Base-by-base conservation (phyloP, 2,113 vertebrate genomes). In the Psittacara wagleri region DNA sequence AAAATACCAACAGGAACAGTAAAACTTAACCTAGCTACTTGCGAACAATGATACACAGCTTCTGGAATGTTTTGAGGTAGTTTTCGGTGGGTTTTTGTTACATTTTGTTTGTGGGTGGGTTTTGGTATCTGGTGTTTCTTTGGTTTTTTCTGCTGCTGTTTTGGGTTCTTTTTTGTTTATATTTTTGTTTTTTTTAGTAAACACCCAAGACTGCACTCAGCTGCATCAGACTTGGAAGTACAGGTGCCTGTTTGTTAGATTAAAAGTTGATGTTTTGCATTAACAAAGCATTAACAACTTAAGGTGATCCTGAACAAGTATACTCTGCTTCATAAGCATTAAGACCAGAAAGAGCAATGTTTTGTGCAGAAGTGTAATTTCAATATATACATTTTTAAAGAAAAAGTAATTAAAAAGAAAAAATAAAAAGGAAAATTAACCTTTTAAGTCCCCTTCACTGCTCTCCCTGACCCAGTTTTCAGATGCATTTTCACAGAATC, bases 211-310 rank as follows among this genome's bases (percentile, higher is more conserved):
- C 29, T 33, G 41, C 49, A 64, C 11, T 59, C 70, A 61, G 23
- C 48, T 82, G 68, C 28, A 83, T n/a, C 62, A 35, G 61, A 78
- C 25, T 62, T 63, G 8, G 59, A 73, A 80, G 41, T 29, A 55
- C 0, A 0, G 13, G 12, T 25, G 23, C 14, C 55, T 17, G 1
- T 52, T 62, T 46, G 11, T 75, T 52, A 44, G 9, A 43, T 48
- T 27, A 62, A 46, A 86, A 69, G 9, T 5, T 19, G 6, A 39
- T 72, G 25, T 29, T 75, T 76, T 72, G 28, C 84, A 66, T 61
- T 61, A 80, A 75, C 15, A 69, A 67, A 72, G 20, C 11, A 81
- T 57, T 59, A 72, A 62, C 23, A 66, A 51, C 3, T 33, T 61
- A 51, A 46, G 37, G 19, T 35, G 23, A 51, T 46, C 20, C 35